Conservation (phyloP, 2,797 vertebrate genomes). For the Scolopax rusticola region DNA sequence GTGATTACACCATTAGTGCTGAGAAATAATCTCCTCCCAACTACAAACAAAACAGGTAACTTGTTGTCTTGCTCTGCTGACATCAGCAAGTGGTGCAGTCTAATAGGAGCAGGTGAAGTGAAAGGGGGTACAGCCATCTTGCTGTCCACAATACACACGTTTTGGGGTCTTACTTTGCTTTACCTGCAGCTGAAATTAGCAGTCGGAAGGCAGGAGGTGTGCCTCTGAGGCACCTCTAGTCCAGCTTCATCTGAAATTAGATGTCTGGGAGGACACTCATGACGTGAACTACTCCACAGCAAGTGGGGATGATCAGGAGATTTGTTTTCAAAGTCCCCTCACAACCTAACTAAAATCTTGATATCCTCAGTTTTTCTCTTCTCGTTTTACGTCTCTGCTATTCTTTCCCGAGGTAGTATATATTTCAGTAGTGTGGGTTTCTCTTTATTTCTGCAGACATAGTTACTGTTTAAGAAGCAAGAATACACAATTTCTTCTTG, state of each 20-base stretch:
- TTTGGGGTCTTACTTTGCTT: not conserved
- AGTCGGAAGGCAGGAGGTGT: not conserved
- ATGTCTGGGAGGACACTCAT: not conserved
- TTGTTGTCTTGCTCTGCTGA: not conserved
- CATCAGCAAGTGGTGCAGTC: not conserved
- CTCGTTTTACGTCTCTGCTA: not conserved
- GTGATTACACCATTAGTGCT: not conserved
- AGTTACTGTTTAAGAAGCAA: not conserved
- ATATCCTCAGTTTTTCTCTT: not conserved
- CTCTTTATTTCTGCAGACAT: fast-evolving
- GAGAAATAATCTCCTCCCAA: not conserved
- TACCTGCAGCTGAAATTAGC: not conserved
- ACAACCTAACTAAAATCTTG: not conserved
- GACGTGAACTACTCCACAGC: fast-evolving
- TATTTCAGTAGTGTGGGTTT: not conserved
- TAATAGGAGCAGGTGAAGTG: not conserved
- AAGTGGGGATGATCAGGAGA: not conserved
- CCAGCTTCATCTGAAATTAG: not conserved
- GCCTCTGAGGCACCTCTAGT: not conserved
- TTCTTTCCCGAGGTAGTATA: not conserved
- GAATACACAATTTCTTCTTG: not conserved
- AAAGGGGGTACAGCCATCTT: not conserved
- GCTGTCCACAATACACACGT: not conserved
- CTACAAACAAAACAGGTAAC: not conserved
- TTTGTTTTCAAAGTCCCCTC: not conserved